These are phyloP conservation scores for Turnix velox DNA, from an alignment of 2,113 vertebrate genomes.

Conservation along the genomic window DNA sequence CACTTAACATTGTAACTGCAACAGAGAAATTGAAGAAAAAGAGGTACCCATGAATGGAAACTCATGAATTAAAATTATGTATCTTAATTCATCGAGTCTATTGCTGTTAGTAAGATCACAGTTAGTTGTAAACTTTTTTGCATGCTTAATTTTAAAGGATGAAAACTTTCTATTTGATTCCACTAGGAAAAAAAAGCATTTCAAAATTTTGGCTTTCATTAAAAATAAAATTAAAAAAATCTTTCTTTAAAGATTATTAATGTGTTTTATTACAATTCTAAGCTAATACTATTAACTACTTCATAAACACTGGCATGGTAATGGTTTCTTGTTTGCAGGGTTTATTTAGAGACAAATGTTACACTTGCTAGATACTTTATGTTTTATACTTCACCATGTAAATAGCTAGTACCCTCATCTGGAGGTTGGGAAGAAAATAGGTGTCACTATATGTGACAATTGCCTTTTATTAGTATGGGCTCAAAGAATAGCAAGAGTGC, in stretches of 20 bases:
- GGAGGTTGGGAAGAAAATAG: background rate
- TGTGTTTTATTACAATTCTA: background rate
- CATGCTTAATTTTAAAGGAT: background rate
- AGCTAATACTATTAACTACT: background rate
- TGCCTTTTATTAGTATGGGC: background rate
- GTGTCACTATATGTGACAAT: conserved; percentile 34
- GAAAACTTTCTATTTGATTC: background rate
- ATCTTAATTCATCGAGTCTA: background rate
- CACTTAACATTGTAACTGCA: background rate
- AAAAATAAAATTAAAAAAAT: too few relatives aligned
- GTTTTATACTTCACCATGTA: background rate
- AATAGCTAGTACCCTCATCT: background rate
- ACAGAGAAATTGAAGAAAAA: background rate
- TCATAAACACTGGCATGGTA: background rate
- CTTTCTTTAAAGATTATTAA: conserved; percentile 37
- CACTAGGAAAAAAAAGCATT: background rate
- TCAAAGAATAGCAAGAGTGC: background rate
- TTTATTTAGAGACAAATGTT: conserved; percentile 30
- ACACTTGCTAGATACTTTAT: conserved; percentile 15
- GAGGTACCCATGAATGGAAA: background rate
- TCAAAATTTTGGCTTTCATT: background rate
- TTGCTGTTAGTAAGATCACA: background rate
- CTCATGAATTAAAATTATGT: background rate
- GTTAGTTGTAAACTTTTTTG: background rate
- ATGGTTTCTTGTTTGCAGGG: background rate